These are phyloP conservation scores for Catharus bicknelli DNA, from an alignment of 2,113 vertebrate species.

Conservation along the genomic window DNA sequence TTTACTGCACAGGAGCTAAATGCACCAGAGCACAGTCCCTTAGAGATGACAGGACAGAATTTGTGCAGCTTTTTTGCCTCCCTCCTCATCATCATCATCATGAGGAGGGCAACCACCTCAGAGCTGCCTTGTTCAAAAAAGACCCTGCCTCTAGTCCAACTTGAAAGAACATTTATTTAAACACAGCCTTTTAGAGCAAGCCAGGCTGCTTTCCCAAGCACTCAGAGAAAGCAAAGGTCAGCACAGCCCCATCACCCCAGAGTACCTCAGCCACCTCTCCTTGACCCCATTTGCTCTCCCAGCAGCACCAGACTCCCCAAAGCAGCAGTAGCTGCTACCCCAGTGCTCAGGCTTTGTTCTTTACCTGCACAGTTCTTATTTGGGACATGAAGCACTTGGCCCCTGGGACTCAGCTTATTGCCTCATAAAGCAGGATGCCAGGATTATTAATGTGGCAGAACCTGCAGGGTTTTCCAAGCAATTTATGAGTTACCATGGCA, in stretches of 20 bases:
- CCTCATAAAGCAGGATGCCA: constrained; percentile 48
- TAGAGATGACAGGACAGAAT: not conserved
- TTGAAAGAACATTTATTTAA: not conserved
- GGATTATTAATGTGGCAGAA: constrained; percentile 50
- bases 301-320: not conserved
- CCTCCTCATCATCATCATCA: not conserved
- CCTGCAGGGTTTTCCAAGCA: constrained; percentile 29
- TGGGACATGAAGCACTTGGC: not conserved
- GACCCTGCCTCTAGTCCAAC: not conserved
- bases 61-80: not conserved
- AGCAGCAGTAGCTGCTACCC: not conserved
- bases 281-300: not conserved
- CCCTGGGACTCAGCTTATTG: constrained; percentile 18
- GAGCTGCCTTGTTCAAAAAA: not conserved
- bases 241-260: not conserved
- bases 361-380: not conserved
- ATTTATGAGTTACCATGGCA: constrained; percentile 48
- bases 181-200: not conserved
- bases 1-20: constrained; percentile 23
- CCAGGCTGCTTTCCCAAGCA: not conserved
- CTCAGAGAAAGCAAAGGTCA: not conserved
- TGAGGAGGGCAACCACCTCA: not conserved
- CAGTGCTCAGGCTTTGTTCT: not conserved
- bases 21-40: not conserved
- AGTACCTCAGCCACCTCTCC: not conserved